Percentiles rank a stretch among this genome's conserved stretches.
These are phyloP conservation scores for Clunio marinus DNA, from an alignment of 2,888 invertebrate species.

Conservation along the genomic window DNA sequence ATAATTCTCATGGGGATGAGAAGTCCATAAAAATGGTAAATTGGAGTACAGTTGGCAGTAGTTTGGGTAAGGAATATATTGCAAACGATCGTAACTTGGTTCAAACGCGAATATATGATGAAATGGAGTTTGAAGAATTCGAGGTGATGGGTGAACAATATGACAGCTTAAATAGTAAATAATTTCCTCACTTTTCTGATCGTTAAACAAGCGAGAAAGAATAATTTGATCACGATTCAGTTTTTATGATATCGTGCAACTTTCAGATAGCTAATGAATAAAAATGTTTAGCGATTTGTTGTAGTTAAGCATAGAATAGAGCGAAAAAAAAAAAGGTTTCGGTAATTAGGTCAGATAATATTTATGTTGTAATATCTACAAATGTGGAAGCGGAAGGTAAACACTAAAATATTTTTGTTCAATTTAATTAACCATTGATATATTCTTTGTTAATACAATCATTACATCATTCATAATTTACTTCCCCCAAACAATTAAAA, in stretches of 20 bases:
- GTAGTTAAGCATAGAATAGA: too few relatives aligned
- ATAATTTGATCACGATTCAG: neutral
- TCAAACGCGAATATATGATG: conserved; percentile 64
- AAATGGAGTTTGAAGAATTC: conserved; percentile 82
- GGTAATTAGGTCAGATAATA: too few relatives aligned
- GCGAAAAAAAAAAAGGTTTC: too few relatives aligned
- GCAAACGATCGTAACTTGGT: conserved; percentile 61
- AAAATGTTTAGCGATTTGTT: too few relatives aligned
- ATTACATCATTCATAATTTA: too few relatives aligned
- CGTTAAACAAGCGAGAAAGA: conserved; percentile 50
- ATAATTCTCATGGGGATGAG: conserved; percentile 37
- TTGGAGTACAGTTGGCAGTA: conserved; percentile 45
- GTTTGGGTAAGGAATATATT: conserved; percentile 58
- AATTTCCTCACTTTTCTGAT: conserved; percentile 46
- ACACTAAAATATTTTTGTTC: too few relatives aligned
- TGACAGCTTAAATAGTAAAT: conserved; percentile 55
- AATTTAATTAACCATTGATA: too few relatives aligned
- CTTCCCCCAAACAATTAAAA: too few relatives aligned
- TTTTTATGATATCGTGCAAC: neutral
- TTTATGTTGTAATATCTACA: too few relatives aligned
- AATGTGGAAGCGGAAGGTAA: too few relatives aligned
- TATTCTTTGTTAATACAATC: too few relatives aligned
- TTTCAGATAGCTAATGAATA: neutral
- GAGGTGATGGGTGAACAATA: conserved; percentile 61
- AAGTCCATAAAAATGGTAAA: conserved; percentile 39